Conservation (phyloP, 2,113 vertebrate species). For the Nesoenas mayeri region DNA sequence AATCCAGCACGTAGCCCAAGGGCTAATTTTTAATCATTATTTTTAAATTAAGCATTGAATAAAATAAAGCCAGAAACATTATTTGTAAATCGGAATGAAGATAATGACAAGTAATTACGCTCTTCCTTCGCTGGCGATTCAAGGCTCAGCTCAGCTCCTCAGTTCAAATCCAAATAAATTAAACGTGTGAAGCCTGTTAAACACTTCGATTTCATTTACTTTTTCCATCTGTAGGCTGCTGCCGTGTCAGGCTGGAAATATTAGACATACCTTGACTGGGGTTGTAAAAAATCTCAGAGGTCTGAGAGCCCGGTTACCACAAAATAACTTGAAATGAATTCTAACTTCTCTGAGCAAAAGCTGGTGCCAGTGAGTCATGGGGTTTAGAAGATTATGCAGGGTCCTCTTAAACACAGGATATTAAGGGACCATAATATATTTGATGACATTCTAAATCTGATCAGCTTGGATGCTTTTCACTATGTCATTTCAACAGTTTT, state of each 20-base stretch:
- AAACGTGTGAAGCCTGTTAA: conserved; percentile 44
- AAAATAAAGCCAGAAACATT: conserved; percentile 54
- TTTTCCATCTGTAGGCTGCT: not conserved
- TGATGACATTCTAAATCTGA: conserved; percentile 1
- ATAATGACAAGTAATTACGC: conserved; percentile 37
- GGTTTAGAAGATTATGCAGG: not conserved
- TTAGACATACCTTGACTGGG: not conserved
- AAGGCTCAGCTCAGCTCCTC: conserved; percentile 11
- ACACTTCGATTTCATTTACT: not conserved
- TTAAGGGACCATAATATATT: not conserved
- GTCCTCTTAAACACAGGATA: not conserved
- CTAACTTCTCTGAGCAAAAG: not conserved
- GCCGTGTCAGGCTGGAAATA: not conserved
- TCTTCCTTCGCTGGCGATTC: conserved; percentile 36
- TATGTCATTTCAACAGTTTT: conserved; percentile 19
- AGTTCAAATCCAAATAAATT: conserved; percentile 15
- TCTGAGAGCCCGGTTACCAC: not conserved
- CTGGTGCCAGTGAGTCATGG: not conserved
- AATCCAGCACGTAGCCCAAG: conserved; percentile 15
- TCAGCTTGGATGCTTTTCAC: not conserved
- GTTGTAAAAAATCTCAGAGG: not conserved
- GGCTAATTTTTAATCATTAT: conserved; percentile 60
- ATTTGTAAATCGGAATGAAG: conserved; percentile 47
- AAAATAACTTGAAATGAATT: not conserved
- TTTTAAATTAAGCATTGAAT: conserved; percentile 45